Evolutionary conservation across 1,140 invertebrate species (phyloP).

Genomic region (Polypedilum vanderplanki): DNA sequence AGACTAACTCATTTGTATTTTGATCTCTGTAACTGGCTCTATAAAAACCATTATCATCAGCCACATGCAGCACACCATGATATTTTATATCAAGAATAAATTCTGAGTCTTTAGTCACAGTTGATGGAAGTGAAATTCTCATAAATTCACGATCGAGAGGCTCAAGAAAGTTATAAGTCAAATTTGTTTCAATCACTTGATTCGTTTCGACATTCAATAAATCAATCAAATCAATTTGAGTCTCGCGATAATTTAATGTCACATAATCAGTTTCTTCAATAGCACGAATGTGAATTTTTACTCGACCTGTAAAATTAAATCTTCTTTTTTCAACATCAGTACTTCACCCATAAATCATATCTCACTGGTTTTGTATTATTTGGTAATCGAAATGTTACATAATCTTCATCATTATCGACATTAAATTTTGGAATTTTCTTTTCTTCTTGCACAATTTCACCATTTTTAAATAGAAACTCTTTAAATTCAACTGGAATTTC

Average conservation of each 20-base stretch:
- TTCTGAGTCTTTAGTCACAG: not conserved
- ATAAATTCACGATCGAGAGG: not conserved
- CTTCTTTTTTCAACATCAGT: not conserved
- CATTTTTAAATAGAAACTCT: not conserved
- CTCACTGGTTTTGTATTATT: not conserved
- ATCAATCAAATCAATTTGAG: not conserved
- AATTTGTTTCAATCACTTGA: not conserved
- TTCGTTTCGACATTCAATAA: not conserved
- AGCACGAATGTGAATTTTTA: not conserved
- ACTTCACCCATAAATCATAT: slow-evolving; percentile 17
- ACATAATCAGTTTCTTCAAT: not conserved
- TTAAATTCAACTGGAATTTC: not conserved
- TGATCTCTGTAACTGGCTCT: not conserved
- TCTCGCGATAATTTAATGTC: not conserved
- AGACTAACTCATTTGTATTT: not conserved
- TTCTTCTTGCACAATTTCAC: not conserved
- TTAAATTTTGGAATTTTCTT: not conserved
- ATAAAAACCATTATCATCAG: slow-evolving; percentile 5
- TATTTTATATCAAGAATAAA: not conserved
- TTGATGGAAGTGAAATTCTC: not conserved
- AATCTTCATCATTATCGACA: not conserved
- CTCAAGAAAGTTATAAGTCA: not conserved
- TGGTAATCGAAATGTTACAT: not conserved
- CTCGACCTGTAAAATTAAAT: not conserved
- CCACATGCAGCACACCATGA: not conserved